Evolutionary conservation across 2,113 vertebrate genomes (phyloP), one percentile per base, ranked within the genome.

Genomic region (Amphiprion ocellaris): DNA sequence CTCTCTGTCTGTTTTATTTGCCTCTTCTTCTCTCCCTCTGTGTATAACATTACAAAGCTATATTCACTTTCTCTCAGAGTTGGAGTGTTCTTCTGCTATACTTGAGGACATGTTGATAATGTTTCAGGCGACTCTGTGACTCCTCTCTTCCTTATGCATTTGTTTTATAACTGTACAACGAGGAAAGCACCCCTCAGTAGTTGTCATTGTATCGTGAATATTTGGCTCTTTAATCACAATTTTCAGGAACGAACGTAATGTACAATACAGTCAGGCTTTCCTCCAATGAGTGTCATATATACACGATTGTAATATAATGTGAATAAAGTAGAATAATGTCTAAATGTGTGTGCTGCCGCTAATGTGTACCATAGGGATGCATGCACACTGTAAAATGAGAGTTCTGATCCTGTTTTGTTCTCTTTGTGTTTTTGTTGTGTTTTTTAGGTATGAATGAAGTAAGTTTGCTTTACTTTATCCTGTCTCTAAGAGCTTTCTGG

Each of bases 361-460:
- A 80, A 77, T 89, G 76, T 87, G 49, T 77, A 67, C 37, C 19
- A 59, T 62, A 83, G 15, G 28, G 41, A 59, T 85, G 41, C n/a
- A 70, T 74, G 39, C 55, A 23, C 7, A 68, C 37, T 81, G 71
- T 72, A 53, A 2, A 69, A 71, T 79, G 44, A 75, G 12, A 70
- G 37, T 84, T 82, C 90, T 94, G 85, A 92, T 83, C 74, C n/a
- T 92, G 69, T 92, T 92, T 90, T 94, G 69, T 94, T 91, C 83
- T 91, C 76, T 87, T 82, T 87, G 53, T 81, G 71, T 85, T 86
- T 84, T 81, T 63, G 63, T 72, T n/a, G 39, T 66, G 75, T 80
- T 68, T 61, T 89, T 84, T 92, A 95, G 95, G 94, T 95, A 93
- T 95, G 93, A 95, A 90, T 94, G 87, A 95, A 94, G 93, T 94